Conservation (phyloP, 2,888 invertebrate species). For the Axea sp. region DNA sequence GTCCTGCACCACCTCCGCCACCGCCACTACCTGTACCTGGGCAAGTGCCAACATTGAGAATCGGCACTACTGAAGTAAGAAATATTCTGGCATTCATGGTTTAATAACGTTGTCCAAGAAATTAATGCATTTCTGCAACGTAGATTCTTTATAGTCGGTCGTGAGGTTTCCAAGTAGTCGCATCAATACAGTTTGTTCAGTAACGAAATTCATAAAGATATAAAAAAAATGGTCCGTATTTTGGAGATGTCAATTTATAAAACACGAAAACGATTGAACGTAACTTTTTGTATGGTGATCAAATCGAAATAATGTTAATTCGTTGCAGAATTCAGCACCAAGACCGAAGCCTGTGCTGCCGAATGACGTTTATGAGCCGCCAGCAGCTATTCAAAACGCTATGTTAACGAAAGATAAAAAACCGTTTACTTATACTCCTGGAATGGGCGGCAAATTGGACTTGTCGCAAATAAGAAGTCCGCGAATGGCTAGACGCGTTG, state of each 20-base stretch:
- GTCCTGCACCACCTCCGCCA: slow-evolving; percentile 81
- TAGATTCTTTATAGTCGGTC: slow-evolving; percentile 49
- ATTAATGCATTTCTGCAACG: slow-evolving; percentile 42
- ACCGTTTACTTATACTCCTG: slow-evolving; percentile 97
- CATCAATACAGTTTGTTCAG: slow-evolving; percentile 14
- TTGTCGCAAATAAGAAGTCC: slow-evolving; percentile 94
- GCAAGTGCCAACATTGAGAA: slow-evolving; percentile 80
- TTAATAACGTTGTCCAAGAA: slow-evolving; percentile 47
- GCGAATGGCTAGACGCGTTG: slow-evolving; percentile 89
- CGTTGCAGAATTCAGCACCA: slow-evolving; percentile 31
- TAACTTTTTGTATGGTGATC: too few species aligned
- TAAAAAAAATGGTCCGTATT: slow-evolving; percentile 1
- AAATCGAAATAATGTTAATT: too few species aligned
- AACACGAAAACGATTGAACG: too few species aligned
- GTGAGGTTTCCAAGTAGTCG: slow-evolving; percentile 18
- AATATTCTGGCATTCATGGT: slow-evolving; percentile 55
- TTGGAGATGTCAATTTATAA: too few species aligned
- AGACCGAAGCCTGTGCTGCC: slow-evolving; percentile 63
- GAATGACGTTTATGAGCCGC: slow-evolving; percentile 83
- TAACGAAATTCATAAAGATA: too few species aligned
- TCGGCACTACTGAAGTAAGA: slow-evolving; percentile 80
- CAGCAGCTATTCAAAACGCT: slow-evolving; percentile 94
- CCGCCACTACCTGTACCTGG: slow-evolving; percentile 81
- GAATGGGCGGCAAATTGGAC: slow-evolving; percentile 87
- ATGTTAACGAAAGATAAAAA: slow-evolving; percentile 98